A percentile compares a stretch with the other conserved stretches of the same genome.
These are phyloP conservation scores for Proisotoma minuta DNA, from an alignment of 2,888 invertebrate species.

Conservation along the genomic window DNA sequence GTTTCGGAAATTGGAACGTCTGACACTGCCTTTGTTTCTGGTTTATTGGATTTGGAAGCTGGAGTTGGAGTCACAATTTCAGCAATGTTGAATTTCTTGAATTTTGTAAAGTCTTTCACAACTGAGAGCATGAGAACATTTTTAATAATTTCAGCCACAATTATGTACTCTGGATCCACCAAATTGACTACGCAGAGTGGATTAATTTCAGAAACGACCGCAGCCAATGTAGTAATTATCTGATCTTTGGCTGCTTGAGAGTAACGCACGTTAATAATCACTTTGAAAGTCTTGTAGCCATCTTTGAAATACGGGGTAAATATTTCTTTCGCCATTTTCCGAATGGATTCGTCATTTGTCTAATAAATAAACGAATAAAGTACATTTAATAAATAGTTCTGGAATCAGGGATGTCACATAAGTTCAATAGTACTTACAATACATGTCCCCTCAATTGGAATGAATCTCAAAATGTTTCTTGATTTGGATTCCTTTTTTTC, in stretches of 20 bases:
- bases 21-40: not conserved
- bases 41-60: not conserved
- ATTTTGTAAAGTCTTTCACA: slow-evolving; percentile 69
- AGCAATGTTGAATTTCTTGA: slow-evolving; percentile 78
- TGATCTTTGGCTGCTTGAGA: slow-evolving; percentile 65
- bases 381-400: not conserved
- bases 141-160: slow-evolving; percentile 78
- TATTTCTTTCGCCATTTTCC: slow-evolving; percentile 59
- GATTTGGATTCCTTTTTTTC: slow-evolving; percentile 66
- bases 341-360: slow-evolving; percentile 68
- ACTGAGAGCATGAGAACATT: slow-evolving; percentile 74
- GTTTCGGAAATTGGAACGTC: no score
- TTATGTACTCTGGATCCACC: slow-evolving; percentile 66
- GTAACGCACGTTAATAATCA: slow-evolving; percentile 71
- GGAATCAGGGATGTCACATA: not conserved
- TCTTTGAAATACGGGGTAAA: slow-evolving; percentile 71
- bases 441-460: slow-evolving; percentile 78
- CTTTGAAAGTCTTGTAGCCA: slow-evolving; percentile 67
- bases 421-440: slow-evolving; percentile 51
- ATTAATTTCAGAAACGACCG: slow-evolving; percentile 65
- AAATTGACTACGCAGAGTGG: slow-evolving; percentile 71
- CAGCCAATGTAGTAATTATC: slow-evolving; percentile 69
- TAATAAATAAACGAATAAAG: slow-evolving; percentile 37
- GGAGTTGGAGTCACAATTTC: slow-evolving; percentile 52
- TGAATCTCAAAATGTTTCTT: slow-evolving; percentile 68